Evolutionary conservation across 2,113 vertebrate genomes (phyloP), one percentile per base, ranked within the genome.

Genomic region (Oryzias celebensis): DNA sequence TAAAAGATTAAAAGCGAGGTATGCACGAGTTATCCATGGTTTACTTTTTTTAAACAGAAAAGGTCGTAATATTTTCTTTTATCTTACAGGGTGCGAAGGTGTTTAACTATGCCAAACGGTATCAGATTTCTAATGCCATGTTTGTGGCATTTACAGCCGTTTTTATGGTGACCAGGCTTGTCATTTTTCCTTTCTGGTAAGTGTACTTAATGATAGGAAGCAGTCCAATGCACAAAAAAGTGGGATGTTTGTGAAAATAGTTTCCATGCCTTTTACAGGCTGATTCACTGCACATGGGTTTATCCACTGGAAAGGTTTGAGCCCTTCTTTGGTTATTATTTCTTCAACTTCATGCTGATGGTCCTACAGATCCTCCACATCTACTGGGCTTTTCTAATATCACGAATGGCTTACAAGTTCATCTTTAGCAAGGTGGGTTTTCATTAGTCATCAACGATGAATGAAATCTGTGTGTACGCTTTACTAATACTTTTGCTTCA

Each of bases 171-270:
- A 94, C 93, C 22, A 93, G 96, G 69, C 85, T 98, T 23, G 59
- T 97, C 54, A 80, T 97, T 58, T 96, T 96, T 45, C 96, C 96
- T 16, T 95, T 93, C 77, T 97, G 95, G 95, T 97, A 84, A 95
- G 94, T 87, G 20, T 28, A n/a, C 43, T 17, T 60, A 50, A 41
- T n/a, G 17, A 44, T 41, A 17, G 2, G 10, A 28, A 54, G 48
- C 48, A 53, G 8, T 22, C 26, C 42, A 16, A 18, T n/a, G 20
- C 7, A 20, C 2, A 4, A 14, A 6, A 3, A 6, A 14, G 36
- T 24, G n/a, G 14, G 22, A 12, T 36, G 2, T 10, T 36, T 14
- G 51, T 54, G 62, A 50, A 36, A 49, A 2, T 42, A n/a, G 14
- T 23, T 20, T 54, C 12, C 31, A 12, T 67, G 23, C 77, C 65